Conservation (phyloP, 2,797 vertebrate genomes). For the Falco novaeseelandiae region DNA sequence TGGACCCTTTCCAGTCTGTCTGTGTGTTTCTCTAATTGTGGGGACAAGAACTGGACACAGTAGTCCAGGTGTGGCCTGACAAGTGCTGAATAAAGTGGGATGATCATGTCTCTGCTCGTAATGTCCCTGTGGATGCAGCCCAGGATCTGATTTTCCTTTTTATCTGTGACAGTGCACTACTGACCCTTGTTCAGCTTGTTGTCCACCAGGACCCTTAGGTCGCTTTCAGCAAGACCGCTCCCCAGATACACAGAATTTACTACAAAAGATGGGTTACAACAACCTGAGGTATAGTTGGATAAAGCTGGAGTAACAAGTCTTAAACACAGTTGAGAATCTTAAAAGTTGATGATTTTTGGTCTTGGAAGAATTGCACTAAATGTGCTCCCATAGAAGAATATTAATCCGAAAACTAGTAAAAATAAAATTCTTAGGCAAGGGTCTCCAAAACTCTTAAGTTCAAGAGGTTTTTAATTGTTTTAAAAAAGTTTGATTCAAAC, state of each 20-base stretch:
- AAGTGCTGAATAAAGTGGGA: neutral
- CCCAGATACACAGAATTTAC: fast-evolving
- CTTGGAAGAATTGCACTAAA: neutral
- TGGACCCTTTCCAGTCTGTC: no score
- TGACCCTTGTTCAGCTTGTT: neutral
- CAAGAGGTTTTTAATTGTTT: neutral
- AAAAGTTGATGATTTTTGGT: neutral
- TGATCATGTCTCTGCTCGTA: neutral
- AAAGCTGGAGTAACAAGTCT: neutral
- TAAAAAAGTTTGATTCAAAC: neutral
- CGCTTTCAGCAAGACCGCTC: neutral
- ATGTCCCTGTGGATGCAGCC: neutral
- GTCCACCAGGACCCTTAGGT: neutral
- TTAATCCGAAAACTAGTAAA: neutral
- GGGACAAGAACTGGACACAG: no score
- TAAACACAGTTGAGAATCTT: neutral
- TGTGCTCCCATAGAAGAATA: neutral
- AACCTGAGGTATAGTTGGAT: neutral
- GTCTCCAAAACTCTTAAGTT: neutral
- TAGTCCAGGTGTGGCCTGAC: no score
- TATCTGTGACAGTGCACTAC: neutral
- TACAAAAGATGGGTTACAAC: neutral
- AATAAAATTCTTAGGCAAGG: neutral
- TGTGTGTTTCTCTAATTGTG: no score
- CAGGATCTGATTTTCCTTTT: neutral